Evolutionary conservation across 2,888 invertebrate species (phyloP).

Genomic region (Drosophila neotestacea): DNA sequence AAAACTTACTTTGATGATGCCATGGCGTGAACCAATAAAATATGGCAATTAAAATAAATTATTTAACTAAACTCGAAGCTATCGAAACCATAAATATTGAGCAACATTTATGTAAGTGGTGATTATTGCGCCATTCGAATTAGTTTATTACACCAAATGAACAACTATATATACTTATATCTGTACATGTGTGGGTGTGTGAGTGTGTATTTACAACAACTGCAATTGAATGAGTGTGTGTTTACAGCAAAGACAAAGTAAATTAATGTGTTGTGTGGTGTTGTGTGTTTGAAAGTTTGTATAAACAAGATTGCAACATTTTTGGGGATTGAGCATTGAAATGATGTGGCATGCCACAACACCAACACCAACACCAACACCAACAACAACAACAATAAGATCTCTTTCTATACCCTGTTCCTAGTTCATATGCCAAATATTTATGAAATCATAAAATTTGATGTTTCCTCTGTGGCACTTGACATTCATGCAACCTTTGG

Average conservation of each 20-base stretch:
- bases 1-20: conserved; percentile 1
- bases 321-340: conserved; percentile 23
- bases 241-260: conserved; percentile 73
- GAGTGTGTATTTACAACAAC: conserved; percentile 43
- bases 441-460: conserved; percentile 85
- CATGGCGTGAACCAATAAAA: no score
- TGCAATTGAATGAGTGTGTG: conserved; percentile 55
- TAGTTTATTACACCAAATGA: conserved; percentile 51
- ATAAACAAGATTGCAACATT: conserved; percentile 69
- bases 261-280: conserved; percentile 65
- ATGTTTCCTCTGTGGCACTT: conserved; percentile 83
- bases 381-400: background rate
- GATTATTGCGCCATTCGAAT: conserved; percentile 72
- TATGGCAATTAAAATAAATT: conserved; percentile 35
- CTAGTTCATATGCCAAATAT: conserved; percentile 68
- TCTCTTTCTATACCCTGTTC: background rate
- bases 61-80: conserved; percentile 46
- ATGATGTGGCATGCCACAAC: conserved; percentile 26
- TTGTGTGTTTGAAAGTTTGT: conserved; percentile 62
- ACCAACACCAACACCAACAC: background rate
- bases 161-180: conserved; percentile 16
- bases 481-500: conserved; percentile 73
- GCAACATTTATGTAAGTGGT: conserved; percentile 70
- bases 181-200: conserved; percentile 25
- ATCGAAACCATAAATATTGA: conserved; percentile 59